These are phyloP conservation scores for Amiota communis DNA, from an alignment of 2,888 invertebrate genomes.

Conservation along the genomic window DNA sequence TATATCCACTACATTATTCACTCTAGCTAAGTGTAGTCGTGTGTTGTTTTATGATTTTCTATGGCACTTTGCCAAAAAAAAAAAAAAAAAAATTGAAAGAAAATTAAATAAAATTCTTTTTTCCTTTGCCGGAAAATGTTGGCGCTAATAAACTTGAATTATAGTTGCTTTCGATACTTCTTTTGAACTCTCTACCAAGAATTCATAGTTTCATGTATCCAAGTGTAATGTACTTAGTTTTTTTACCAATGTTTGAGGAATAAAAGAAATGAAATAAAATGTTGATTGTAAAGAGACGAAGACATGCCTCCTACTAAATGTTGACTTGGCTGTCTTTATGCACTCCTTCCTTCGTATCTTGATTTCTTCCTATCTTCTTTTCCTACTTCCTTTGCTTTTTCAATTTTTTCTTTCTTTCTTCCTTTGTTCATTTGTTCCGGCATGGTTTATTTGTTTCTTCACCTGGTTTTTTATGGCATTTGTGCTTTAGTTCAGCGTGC, in stretches of 20 bases:
- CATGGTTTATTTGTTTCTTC: not conserved
- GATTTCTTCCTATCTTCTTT: conserved; percentile 47
- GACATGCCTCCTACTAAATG: not conserved
- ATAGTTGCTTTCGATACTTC: not conserved
- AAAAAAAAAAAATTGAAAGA: not conserved
- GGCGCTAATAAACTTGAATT: conserved; percentile 52
- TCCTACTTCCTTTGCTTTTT: not conserved
- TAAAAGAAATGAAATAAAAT: too few relatives aligned
- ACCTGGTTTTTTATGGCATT: not conserved
- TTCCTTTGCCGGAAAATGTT: too few relatives aligned
- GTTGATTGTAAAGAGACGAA: too few relatives aligned
- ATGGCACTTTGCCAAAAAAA: conserved; percentile 33
- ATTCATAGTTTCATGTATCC: too few relatives aligned
- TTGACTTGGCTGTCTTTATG: conserved; percentile 37
- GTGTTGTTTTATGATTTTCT: not conserved
- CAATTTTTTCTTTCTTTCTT: too few relatives aligned
- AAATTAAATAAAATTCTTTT: conserved; percentile 20
- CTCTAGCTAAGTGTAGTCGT: conserved; percentile 20
- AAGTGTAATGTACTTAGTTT: too few relatives aligned
- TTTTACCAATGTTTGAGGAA: too few relatives aligned
- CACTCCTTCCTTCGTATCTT: conserved; percentile 32
- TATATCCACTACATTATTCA: conserved; percentile 43
- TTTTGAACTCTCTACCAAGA: too few relatives aligned
- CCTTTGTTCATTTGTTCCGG: not conserved
- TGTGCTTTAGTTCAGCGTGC: conserved; percentile 15